Evolutionary conservation across 2,888 invertebrate species (phyloP).

Genomic region (Coelinius sp.): DNA sequence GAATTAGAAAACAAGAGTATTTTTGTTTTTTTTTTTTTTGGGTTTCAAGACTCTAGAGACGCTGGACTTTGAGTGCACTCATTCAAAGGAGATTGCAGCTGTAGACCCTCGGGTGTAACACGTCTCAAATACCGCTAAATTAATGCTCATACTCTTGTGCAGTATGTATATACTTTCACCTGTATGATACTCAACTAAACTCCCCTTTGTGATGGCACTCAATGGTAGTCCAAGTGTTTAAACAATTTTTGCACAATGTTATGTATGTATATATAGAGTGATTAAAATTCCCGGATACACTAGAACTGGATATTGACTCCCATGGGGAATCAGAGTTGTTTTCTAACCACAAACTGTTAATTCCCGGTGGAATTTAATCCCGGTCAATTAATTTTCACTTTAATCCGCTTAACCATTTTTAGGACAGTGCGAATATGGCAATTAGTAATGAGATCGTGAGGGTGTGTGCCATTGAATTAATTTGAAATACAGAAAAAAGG

Average conservation of each 20-base stretch:
- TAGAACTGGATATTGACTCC: constrained; percentile 17
- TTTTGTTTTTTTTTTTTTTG: not conserved
- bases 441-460: constrained; percentile 38
- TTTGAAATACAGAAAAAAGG: not conserved
- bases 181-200: not conserved
- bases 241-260: not conserved
- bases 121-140: constrained; percentile 11
- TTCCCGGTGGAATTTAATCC: constrained; percentile 39
- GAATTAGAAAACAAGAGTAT: constrained; percentile 7
- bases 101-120: constrained; percentile 6
- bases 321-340: constrained; percentile 34
- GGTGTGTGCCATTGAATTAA: constrained; percentile 29
- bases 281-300: constrained; percentile 13
- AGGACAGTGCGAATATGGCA: constrained; percentile 33
- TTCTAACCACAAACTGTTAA: constrained; percentile 32
- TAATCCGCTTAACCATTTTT: constrained; percentile 27
- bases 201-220: not conserved
- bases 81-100: constrained; percentile 1
- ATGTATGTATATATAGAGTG: not conserved
- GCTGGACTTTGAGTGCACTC: not conserved
- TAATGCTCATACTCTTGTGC: constrained; percentile 17
- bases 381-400: constrained; percentile 43
- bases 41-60: not conserved
- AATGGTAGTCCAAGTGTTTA: not conserved
- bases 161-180: constrained; percentile 1